Evolutionary conservation across 2,888 invertebrate genomes (phyloP).

Genomic region (Polietes domitor): DNA sequence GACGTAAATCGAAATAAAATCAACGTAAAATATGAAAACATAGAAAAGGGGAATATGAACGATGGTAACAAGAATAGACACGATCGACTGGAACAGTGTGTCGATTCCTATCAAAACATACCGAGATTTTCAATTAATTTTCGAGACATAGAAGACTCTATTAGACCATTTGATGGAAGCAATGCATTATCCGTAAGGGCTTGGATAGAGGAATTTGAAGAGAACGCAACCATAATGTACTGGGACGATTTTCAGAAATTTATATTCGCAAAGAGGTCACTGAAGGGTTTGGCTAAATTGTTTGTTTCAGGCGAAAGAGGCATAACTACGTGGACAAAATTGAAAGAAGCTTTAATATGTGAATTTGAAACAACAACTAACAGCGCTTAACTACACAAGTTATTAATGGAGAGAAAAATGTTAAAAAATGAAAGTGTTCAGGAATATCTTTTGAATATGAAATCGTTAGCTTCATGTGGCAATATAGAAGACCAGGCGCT

Average conservation of each 20-base stretch:
- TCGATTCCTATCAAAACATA: neutral
- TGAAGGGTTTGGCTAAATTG: slow-evolving; percentile 60
- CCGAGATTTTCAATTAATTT: slow-evolving; percentile 47
- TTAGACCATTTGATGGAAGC: slow-evolving; percentile 45
- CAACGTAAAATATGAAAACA: no score
- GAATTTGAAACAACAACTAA: slow-evolving; percentile 54
- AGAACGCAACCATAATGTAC: slow-evolving; percentile 48
- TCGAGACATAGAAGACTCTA: slow-evolving; percentile 56
- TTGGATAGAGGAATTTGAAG: slow-evolving; percentile 56
- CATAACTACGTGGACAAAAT: slow-evolving; percentile 43
- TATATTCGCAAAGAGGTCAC: slow-evolving; percentile 55
- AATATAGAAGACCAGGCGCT: slow-evolving; percentile 74
- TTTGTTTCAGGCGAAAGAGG: slow-evolving; percentile 61
- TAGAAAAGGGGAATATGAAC: slow-evolving; percentile 4
- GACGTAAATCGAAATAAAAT: no score
- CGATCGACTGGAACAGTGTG: neutral
- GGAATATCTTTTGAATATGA: slow-evolving; percentile 77
- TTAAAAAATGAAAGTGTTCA: slow-evolving; percentile 73
- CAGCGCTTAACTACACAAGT: slow-evolving; percentile 58
- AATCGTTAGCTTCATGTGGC: slow-evolving; percentile 76
- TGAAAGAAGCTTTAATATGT: slow-evolving; percentile 41
- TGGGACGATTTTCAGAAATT: slow-evolving; percentile 59
- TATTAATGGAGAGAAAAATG: slow-evolving; percentile 70
- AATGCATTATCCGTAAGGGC: slow-evolving; percentile 31
- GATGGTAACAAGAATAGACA: no score